Evolutionary conservation across 2,113 vertebrate species (phyloP), one percentile per base, ranked within the genome.

Genomic region (Electrona antarctica): DNA sequence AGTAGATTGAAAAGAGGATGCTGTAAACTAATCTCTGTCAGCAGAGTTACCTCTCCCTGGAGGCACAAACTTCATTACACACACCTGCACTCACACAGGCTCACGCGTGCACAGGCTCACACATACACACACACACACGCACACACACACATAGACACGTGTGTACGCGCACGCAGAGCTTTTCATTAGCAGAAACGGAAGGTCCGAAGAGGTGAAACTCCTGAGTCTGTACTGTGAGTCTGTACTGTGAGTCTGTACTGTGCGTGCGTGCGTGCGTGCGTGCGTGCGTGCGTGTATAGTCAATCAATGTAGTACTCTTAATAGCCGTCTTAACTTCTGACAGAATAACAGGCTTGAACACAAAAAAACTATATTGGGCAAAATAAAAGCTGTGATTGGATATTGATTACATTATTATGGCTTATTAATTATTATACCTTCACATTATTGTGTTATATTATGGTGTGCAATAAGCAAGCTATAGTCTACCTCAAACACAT

Each of bases 21-120:
- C 72, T 85, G 77, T 80, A 78, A 86, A 87, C 77, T 84, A 82
- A 89, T 91, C 82, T 84, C 80, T 86, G 85, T 80, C 77, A 87
- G 81, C 78, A 72, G 72, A 41, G 54, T 74, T 59, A 80, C 80
- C 55, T 77, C 64, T 84, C 67, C 78, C 78, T 62, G 58, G 64
- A 88, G 80, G 69, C 83, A 58, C 60, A 71, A 78, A 78, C 73
- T 81, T 85, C 67, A 85, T 85, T 85, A 82, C 45, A 54, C 76
- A 79, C 68, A 6, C 51, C 71, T 45, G 21, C 29, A 54, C 9
- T 50, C 45, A 63, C 61, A 46, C 21, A 28, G 51, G 15, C 29
- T 52, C 50, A 28, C 15, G 29, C 8, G 12, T 6, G 1, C 33
- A 62, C 60, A 48, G 45, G 7, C 13, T 48, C 7, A 47, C 33